Percentiles rank a stretch among this genome's conserved stretches.
phyloP scores from a whole-genome alignment of 2,888 invertebrate genomes.

The Lumbricus terrestris region DNA sequence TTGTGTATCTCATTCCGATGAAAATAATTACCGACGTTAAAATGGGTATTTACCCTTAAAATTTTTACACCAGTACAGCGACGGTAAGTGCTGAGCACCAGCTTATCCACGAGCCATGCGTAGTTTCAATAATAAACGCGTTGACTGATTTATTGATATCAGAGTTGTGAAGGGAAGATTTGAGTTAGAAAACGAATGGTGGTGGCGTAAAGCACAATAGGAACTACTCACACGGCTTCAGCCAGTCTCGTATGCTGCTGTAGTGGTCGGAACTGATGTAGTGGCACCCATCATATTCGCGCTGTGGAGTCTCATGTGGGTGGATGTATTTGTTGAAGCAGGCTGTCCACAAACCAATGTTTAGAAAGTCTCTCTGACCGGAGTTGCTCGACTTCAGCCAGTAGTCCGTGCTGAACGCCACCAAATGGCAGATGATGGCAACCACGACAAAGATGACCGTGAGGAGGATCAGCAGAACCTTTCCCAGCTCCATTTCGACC shows the following conservation, averaged over 20 bases:
- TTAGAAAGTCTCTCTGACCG: constrained; percentile 35
- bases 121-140: too few species aligned
- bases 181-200: too few species aligned
- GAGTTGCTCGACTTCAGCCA: constrained; percentile 35
- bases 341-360: constrained; percentile 38
- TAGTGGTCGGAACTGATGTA: constrained; percentile 34
- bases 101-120: too few species aligned
- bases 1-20: too few species aligned
- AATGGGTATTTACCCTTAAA: too few species aligned
- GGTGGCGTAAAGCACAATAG: neutral
- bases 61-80: too few species aligned
- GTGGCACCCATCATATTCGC: constrained; percentile 38
- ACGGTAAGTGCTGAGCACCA: too few species aligned
- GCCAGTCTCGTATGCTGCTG: constrained; percentile 35
- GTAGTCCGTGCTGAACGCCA: constrained; percentile 30
- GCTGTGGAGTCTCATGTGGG: constrained; percentile 34
- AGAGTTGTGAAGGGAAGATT: too few species aligned
- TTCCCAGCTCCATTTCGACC: constrained; percentile 10
- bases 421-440: constrained; percentile 32
- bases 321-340: constrained; percentile 39
- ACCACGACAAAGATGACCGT: constrained; percentile 26
- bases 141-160: too few species aligned
- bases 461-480: constrained; percentile 23
- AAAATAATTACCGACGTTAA: too few species aligned
- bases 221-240: constrained; percentile 38